Base-by-base conservation (phyloP, 2,888 invertebrate species). In the Meganola albula region DNA sequence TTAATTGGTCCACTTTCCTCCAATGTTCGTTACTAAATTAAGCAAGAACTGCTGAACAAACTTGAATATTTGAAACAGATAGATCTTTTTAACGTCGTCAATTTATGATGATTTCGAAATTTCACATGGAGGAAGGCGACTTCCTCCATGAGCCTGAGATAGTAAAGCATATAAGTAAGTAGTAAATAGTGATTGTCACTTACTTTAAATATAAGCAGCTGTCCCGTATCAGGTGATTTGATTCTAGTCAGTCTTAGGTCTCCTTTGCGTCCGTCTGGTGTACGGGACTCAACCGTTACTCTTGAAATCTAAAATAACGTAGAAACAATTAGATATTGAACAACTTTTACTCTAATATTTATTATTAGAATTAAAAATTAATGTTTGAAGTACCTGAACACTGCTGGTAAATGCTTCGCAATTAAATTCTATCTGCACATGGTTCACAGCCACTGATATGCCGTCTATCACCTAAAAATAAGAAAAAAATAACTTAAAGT, bases 331-430 rank as follows among this genome's bases (percentile, higher is more conserved):
- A n/a, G n/a, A n/a, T n/a, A n/a, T n/a, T 22, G 13, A 24, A 9
- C 21, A 24, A 21, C n/a, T n/a, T n/a, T n/a, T n/a, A n/a, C n/a
- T n/a, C 4, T 16, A 16, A 16, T 16, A 16, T 16, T 6, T 16
- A 16, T 16, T 16, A 16, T 16, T 20, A 20, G 16, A 6, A 5
- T 4, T 5, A 6, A 16, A 16, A 16, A 16, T 16, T 6, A 16
- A 16, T 4, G 3, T 11, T 10, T 10, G n/a, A 12, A 6, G 37
- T 60, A 98, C 97, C 92, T 97, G 96, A 72, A 99, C 93, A 59
- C 96, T 95, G 41, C 98, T 97, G 57, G 94, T 93, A 84, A 99
- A 99, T 33, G 96, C 96, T 54, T 95, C 94, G 74, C 98, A 98
- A 57, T 91, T 93, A 83, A 99, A 98, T 60, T 94, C 93, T 60